phyloP scores from a whole-genome alignment of 2,113 vertebrate genomes.

The Varanus salvator region DNA sequence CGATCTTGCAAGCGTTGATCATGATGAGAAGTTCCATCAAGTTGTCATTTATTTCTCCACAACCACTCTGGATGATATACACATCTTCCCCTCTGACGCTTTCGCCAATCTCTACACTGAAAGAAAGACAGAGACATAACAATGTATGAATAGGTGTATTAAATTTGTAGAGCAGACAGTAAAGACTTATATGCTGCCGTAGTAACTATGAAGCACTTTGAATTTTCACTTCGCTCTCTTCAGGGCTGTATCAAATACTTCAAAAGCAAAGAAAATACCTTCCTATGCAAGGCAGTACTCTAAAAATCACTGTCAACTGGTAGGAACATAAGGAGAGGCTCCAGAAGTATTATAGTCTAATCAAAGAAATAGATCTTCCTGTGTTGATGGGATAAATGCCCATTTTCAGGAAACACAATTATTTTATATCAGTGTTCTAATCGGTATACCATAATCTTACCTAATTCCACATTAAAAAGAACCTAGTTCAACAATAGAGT shows the following conservation, averaged over 20 bases:
- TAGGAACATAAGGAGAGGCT: not conserved
- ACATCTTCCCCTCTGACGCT: constrained; percentile 87
- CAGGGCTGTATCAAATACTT: not conserved
- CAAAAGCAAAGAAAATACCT: not conserved
- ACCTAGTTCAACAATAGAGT: too few relatives aligned
- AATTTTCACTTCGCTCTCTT: not conserved
- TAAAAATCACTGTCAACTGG: not conserved
- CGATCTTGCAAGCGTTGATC: constrained; percentile 89
- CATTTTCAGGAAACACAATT: not conserved
- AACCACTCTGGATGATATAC: constrained; percentile 86
- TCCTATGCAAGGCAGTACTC: not conserved
- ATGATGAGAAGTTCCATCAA: constrained; percentile 88
- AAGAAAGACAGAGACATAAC: constrained; percentile 41
- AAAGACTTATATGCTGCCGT: not conserved
- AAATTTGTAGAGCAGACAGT: not conserved
- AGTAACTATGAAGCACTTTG: not conserved
- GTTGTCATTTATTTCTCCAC: constrained; percentile 87
- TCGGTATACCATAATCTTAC: not conserved
- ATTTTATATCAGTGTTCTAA: not conserved
- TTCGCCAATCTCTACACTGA: constrained; percentile 85
- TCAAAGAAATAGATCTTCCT: too few relatives aligned
- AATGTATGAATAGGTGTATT: not conserved
- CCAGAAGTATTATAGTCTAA: not conserved
- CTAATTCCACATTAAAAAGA: too few relatives aligned
- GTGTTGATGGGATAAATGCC: not conserved